A percentile compares a stretch with the other conserved stretches of the same genome.
phyloP scores from a whole-genome alignment of 1,140 invertebrate species.

The Sycophaga agraensis region DNA sequence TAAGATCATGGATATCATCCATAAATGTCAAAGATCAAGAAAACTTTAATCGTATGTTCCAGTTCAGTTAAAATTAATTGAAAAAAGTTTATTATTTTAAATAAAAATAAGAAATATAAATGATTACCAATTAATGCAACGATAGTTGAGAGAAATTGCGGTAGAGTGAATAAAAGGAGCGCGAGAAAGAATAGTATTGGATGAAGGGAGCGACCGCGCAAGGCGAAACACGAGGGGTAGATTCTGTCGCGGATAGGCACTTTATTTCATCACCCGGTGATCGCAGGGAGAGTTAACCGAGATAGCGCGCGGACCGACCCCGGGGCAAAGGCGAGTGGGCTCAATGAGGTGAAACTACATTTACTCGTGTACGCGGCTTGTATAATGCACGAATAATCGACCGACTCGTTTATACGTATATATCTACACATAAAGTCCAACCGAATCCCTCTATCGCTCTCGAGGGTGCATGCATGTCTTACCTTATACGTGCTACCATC shows the following conservation, averaged over 20 bases:
- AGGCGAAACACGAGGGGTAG: background rate
- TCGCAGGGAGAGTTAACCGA: conserved; percentile 8
- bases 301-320: background rate
- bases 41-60: too few species aligned
- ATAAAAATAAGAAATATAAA: too few species aligned
- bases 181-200: too few species aligned
- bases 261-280: conserved; percentile 10
- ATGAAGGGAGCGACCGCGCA: background rate
- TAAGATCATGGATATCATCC: too few species aligned
- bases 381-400: background rate
- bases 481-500: background rate
- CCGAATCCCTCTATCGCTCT: background rate
- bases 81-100: too few species aligned
- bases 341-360: conserved; percentile 9
- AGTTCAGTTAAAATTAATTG: too few species aligned
- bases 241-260: background rate
- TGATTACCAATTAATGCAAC: too few species aligned
- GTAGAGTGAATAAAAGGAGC: too few species aligned
- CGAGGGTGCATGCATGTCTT: background rate
- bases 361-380: background rate
- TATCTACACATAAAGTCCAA: too few species aligned
- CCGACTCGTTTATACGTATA: background rate
- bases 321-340: background rate
- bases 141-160: too few species aligned
- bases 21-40: too few species aligned